Evolutionary conservation across 64 coral and sea anemone species (phyloP).

Genomic region (Cladopsammia gracilis): DNA sequence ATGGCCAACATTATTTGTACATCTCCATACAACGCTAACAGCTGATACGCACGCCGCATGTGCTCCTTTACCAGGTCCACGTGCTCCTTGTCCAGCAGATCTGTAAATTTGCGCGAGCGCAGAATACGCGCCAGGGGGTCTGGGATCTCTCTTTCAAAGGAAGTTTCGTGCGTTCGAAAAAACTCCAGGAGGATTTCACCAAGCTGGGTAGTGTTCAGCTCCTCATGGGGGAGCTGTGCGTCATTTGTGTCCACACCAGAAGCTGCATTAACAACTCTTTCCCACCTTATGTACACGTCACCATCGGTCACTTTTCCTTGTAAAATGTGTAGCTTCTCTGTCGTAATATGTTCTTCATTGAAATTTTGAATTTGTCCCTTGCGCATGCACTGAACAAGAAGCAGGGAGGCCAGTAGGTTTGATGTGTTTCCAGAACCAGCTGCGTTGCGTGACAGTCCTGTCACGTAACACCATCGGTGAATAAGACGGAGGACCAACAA

Average conservation of each 20-base stretch:
- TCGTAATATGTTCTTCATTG: neutral
- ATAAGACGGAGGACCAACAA: conserved; percentile 80
- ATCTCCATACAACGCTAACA: conserved; percentile 86
- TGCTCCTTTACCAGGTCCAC: conserved; percentile 73
- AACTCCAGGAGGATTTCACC: conserved; percentile 78
- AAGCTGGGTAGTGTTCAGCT: neutral
- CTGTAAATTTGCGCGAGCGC: conserved; percentile 21
- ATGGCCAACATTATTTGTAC: conserved; percentile 64
- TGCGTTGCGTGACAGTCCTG: conserved; percentile 76
- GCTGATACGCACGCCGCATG: conserved; percentile 90
- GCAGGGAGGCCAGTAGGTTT: conserved; percentile 70
- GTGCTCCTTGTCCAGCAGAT: conserved; percentile 68
- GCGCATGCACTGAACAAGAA: conserved; percentile 79
- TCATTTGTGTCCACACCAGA: neutral
- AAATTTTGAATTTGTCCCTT: conserved; percentile 42
- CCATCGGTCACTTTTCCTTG: neutral
- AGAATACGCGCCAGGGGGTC: conserved; percentile 61
- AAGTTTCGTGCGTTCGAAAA: conserved; percentile 47
- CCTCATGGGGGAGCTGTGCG: neutral
- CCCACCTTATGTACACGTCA: neutral
- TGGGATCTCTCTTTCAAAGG: conserved; percentile 61
- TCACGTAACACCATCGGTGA: conserved; percentile 80
- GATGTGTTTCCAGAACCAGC: conserved; percentile 63
- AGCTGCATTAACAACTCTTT: neutral
- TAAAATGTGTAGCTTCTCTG: neutral